Evolutionary conservation across 2,888 invertebrate genomes (phyloP).

Genomic region (Cerceris ruficornis): DNA sequence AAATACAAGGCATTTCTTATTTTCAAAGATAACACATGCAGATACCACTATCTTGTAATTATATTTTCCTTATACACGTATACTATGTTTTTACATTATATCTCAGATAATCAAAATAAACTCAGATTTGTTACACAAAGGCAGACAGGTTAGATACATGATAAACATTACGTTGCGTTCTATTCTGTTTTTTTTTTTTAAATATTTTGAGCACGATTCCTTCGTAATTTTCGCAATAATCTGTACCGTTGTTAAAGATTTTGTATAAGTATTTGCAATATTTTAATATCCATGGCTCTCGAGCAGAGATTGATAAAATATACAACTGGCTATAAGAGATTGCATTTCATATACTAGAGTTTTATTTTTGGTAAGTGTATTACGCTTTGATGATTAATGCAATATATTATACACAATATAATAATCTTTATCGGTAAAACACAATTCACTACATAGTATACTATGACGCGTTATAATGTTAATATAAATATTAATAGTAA

Average conservation of each 20-base stretch:
- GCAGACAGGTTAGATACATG: no score
- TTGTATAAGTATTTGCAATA: not conserved
- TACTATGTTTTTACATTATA: no score
- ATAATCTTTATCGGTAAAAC: no score
- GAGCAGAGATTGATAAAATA: conserved; percentile 49
- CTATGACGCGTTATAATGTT: not conserved
- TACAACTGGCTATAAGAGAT: conserved; percentile 64
- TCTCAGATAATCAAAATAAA: no score
- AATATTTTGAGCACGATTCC: no score
- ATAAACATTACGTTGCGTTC: no score
- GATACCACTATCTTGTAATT: not conserved
- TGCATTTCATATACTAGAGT: not conserved
- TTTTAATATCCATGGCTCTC: conserved; percentile 52
- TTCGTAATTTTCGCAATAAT: not conserved
- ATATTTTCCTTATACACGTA: no score
- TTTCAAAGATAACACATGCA: not conserved
- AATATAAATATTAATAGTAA: not conserved
- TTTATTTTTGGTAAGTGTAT: not conserved
- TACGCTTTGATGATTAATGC: no score
- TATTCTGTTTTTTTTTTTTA: no score
- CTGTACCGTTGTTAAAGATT: not conserved
- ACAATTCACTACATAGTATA: not conserved
- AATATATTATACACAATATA: no score
- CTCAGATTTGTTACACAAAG: no score
- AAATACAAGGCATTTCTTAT: conserved; percentile 5